phyloP scores from a whole-genome alignment of 2,888 invertebrate genomes.

The Parthenolecanium corni region DNA sequence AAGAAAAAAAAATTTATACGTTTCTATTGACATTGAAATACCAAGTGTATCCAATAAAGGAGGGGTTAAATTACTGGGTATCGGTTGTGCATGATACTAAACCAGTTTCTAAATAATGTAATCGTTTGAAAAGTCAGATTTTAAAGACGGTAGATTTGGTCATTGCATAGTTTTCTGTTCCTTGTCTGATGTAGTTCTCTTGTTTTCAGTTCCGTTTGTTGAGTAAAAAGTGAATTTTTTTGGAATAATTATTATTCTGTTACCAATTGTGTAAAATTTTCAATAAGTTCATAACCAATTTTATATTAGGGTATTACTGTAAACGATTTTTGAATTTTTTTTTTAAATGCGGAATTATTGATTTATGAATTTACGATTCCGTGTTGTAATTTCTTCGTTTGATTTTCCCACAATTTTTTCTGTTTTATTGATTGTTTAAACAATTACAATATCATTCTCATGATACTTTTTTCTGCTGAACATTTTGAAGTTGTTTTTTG shows the following conservation, averaged over 20 bases:
- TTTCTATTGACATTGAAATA: too few relatives aligned
- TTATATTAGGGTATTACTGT: slow-evolving; percentile 12
- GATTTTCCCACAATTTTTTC: neutral
- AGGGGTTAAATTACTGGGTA: too few relatives aligned
- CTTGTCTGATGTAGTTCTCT: neutral
- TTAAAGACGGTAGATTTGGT: neutral
- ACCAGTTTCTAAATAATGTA: too few relatives aligned
- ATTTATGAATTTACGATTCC: too few relatives aligned
- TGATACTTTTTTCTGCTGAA: slow-evolving; percentile 11
- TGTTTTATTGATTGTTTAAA: slow-evolving; percentile 10
- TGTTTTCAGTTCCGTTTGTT: neutral
- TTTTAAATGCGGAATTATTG: neutral
- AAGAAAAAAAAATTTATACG: neutral
- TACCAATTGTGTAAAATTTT: slow-evolving; percentile 25
- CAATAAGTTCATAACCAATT: neutral
- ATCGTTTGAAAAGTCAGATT: too few relatives aligned
- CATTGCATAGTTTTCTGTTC: neutral
- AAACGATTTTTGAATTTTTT: neutral
- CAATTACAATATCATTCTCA: slow-evolving; percentile 7
- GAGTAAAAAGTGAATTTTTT: slow-evolving; percentile 4
- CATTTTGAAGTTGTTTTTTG: slow-evolving; percentile 17
- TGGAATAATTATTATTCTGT: slow-evolving; percentile 10
- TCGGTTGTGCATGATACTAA: too few relatives aligned
- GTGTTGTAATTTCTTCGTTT: too few relatives aligned
- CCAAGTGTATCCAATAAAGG: too few relatives aligned